phyloP scores from a whole-genome alignment of 2,888 invertebrate genomes.

The Allygus modestus region DNA sequence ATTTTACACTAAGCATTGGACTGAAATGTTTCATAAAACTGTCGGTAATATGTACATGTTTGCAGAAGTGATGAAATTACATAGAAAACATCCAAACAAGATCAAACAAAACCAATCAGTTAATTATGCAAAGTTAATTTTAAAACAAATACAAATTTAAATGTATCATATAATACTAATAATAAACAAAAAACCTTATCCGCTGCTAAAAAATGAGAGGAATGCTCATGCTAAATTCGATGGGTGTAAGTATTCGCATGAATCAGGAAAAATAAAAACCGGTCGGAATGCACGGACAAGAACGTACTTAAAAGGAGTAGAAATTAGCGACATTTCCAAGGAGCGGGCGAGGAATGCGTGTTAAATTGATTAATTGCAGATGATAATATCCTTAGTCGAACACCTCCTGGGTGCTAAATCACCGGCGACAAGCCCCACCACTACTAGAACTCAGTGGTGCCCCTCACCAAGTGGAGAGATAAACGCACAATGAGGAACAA shows the following conservation, averaged over 20 bases:
- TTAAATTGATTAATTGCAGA: constrained; percentile 53
- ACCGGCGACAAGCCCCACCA: neutral
- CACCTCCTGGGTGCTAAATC: constrained; percentile 36
- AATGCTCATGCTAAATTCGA: neutral
- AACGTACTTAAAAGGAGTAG: constrained; percentile 27
- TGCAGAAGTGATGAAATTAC: too few relatives aligned
- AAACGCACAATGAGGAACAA: too few relatives aligned
- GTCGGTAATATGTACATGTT: too few relatives aligned
- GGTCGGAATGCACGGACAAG: constrained; percentile 24
- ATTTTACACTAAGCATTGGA: too few relatives aligned
- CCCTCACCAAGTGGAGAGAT: too few relatives aligned
- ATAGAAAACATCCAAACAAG: too few relatives aligned
- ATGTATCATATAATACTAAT: too few relatives aligned
- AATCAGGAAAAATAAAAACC: constrained; percentile 19
- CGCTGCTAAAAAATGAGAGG: neutral
- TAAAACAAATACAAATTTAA: too few relatives aligned
- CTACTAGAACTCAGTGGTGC: neutral
- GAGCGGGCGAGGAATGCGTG: constrained; percentile 22
- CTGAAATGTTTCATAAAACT: too few relatives aligned
- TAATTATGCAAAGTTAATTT: too few relatives aligned
- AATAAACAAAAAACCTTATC: too few relatives aligned
- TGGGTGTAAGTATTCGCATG: constrained; percentile 6
- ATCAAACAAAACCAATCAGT: too few relatives aligned
- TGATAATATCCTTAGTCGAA: constrained; percentile 12
- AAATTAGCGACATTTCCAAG: constrained; percentile 36